Evolutionary conservation across 2,113 vertebrate species (phyloP).

Genomic region (Mirza zaza): DNA sequence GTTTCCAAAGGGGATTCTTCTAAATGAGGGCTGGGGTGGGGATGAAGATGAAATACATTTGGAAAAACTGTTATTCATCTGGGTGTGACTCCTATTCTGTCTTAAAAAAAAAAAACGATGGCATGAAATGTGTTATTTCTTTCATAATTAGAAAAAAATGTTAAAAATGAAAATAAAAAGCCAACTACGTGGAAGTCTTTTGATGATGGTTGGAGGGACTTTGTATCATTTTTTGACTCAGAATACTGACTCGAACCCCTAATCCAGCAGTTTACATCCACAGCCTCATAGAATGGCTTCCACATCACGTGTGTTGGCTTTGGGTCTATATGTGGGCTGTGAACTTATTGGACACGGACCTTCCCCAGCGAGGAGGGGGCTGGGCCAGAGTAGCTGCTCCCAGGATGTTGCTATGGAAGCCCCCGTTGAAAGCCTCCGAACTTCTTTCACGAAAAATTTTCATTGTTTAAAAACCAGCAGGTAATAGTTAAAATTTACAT

Average conservation of each 20-base stretch:
- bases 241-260: neutral
- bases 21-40: neutral
- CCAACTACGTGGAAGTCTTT: neutral
- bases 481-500: neutral
- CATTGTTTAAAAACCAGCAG: neutral
- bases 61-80: neutral
- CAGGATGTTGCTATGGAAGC: neutral
- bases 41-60: neutral
- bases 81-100: neutral
- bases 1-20: neutral
- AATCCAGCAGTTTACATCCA: neutral
- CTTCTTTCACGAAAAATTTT: neutral
- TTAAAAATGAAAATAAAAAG: neutral
- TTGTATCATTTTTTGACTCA: neutral
- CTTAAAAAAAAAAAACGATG: neutral
- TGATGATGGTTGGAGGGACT: neutral
- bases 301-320: neutral
- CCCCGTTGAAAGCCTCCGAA: neutral
- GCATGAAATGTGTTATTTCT: neutral
- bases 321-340: fast-evolving
- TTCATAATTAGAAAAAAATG: neutral
- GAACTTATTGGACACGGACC: neutral
- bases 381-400: neutral
- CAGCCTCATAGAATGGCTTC: fast-evolving
- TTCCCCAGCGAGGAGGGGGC: neutral